phyloP scores from a whole-genome alignment of 2,113 vertebrate genomes.

The Hyaena hyaena region DNA sequence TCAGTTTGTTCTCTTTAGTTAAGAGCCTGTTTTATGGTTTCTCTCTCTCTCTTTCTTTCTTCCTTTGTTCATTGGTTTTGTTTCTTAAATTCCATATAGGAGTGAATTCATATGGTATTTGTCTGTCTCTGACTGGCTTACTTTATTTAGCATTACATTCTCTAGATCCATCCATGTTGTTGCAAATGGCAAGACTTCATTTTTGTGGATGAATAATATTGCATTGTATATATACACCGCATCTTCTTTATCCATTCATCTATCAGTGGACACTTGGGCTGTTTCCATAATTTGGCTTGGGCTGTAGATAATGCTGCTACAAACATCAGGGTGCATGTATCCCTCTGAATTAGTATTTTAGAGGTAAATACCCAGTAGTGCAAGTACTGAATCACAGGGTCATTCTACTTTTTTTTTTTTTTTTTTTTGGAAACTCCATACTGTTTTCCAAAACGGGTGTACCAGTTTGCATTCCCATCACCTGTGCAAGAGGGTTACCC shows the following conservation, averaged over 20 bases:
- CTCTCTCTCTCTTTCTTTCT: neutral
- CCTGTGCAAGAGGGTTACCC: neutral
- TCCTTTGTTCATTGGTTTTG: neutral
- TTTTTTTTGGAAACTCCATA: neutral
- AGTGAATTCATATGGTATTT: neutral
- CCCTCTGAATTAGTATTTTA: neutral
- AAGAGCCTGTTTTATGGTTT: neutral
- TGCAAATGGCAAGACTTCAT: neutral
- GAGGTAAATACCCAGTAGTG: neutral
- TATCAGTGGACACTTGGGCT: neutral
- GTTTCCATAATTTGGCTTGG: neutral
- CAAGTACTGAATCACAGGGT: neutral
- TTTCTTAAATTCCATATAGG: neutral
- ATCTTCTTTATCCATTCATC: neutral
- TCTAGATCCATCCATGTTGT: neutral
- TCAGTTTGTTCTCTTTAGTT: neutral
- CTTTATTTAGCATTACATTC: neutral
- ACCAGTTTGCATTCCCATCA: neutral
- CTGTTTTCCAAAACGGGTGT: neutral
- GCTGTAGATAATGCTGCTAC: neutral
- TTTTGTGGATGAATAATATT: neutral
- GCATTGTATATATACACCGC: neutral
- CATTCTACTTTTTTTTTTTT: neutral
- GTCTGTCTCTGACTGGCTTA: neutral
- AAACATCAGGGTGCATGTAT: neutral